Percentiles rank a stretch among this genome's conserved stretches.
Conservation (phyloP, 2,888 invertebrate genomes). For the Portevinia maculata region DNA sequence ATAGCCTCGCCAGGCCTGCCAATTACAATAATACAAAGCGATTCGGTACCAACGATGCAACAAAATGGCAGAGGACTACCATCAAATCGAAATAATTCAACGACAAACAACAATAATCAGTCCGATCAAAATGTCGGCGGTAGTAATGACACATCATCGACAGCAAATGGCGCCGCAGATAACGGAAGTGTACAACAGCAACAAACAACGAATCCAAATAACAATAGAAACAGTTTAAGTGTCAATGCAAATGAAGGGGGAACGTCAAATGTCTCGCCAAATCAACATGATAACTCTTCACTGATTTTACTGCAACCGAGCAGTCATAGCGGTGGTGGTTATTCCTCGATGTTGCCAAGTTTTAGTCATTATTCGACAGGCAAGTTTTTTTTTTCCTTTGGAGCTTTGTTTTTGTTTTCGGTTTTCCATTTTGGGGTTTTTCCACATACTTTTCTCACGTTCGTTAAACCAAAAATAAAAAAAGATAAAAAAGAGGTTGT, state of each 20-base stretch:
- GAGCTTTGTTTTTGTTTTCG: slow-evolving; percentile 20
- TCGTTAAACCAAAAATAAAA: not conserved
- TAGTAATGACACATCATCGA: slow-evolving; percentile 33
- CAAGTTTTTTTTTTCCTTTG: slow-evolving; percentile 80
- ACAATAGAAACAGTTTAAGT: slow-evolving; percentile 61
- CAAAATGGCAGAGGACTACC: slow-evolving; percentile 43
- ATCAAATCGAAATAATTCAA: slow-evolving; percentile 56
- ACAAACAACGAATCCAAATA: slow-evolving; percentile 76
- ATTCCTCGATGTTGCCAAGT: slow-evolving; percentile 87
- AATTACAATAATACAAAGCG: slow-evolving; percentile 74
- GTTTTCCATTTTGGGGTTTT: slow-evolving; percentile 23
- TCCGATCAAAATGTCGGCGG: slow-evolving; percentile 60
- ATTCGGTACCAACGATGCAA: slow-evolving; percentile 59
- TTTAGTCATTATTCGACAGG: slow-evolving; percentile 88
- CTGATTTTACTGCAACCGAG: slow-evolving; percentile 85
- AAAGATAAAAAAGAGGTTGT: too few relatives aligned
- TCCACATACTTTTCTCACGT: slow-evolving; percentile 14
- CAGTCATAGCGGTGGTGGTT: slow-evolving; percentile 79
- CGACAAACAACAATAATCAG: slow-evolving; percentile 46
- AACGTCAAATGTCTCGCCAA: slow-evolving; percentile 75
- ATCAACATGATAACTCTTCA: slow-evolving; percentile 79
- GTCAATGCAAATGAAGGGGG: slow-evolving; percentile 66
- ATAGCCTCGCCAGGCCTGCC: slow-evolving; percentile 76
- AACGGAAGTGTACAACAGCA: slow-evolving; percentile 78
- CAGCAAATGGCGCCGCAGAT: slow-evolving; percentile 28